A percentile compares a stretch with the other conserved stretches of the same genome.
Conservation (phyloP, 2,797 vertebrate genomes). For the Epinephelus coioides region DNA sequence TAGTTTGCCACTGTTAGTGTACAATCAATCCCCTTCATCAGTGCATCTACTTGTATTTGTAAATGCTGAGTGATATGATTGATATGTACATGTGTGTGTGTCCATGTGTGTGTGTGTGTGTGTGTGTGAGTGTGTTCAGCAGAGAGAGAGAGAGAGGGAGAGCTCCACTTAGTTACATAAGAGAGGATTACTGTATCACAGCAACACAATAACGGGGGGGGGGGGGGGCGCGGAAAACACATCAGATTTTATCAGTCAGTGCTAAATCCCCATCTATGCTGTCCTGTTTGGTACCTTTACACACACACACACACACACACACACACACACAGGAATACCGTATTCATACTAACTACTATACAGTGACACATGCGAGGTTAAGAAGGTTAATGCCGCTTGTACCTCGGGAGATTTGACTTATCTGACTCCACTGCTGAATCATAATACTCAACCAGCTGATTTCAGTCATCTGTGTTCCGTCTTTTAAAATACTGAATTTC, state of each 20-base stretch:
- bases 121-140: conserved; percentile 33
- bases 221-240: conserved; percentile 32
- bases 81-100: conserved; percentile 44
- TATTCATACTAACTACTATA: conserved; percentile 14
- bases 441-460: conserved; percentile 24
- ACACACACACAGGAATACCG: neutral
- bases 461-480: conserved; percentile 3
- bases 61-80: conserved; percentile 44
- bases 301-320: conserved; percentile 5
- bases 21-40: conserved; percentile 10
- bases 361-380: conserved; percentile 17
- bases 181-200: conserved; percentile 77
- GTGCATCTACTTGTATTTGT: conserved; percentile 33
- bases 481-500: neutral
- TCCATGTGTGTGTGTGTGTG: conserved; percentile 29
- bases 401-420: conserved; percentile 47
- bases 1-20: conserved; percentile 13
- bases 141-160: conserved; percentile 27
- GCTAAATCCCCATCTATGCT: conserved; percentile 63
- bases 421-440: conserved; percentile 28
- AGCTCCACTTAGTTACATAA: conserved; percentile 76
- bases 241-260: conserved; percentile 62
- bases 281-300: conserved; percentile 43
- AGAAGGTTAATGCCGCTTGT: conserved; percentile 46
- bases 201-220: conserved; percentile 57